Evolutionary conservation across 2,797 vertebrate genomes (phyloP).

Genomic region (Manis crassicaudata): DNA sequence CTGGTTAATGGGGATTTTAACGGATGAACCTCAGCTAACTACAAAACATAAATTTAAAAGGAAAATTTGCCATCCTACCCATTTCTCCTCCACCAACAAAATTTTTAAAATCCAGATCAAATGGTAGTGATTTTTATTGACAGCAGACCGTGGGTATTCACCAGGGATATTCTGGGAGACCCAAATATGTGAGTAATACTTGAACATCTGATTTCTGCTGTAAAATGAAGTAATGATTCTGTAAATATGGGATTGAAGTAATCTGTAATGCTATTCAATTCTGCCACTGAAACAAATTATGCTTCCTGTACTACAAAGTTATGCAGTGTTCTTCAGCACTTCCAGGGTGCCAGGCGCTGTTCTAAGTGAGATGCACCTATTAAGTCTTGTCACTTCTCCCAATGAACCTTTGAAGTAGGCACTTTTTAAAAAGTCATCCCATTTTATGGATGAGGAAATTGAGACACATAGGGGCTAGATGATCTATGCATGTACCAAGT

Average conservation of each 20-base stretch:
- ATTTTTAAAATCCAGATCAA: slow-evolving; percentile 23
- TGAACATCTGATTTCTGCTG: slow-evolving; percentile 10
- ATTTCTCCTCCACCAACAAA: slow-evolving; percentile 12
- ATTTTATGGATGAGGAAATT: slow-evolving; percentile 50
- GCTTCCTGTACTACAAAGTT: slow-evolving; percentile 34
- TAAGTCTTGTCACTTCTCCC: slow-evolving; percentile 30
- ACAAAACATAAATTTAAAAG: slow-evolving; percentile 42
- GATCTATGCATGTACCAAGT: neutral
- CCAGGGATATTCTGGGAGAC: neutral
- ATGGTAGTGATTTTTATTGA: slow-evolving; percentile 35
- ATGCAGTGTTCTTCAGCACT: neutral
- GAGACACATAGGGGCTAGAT: neutral
- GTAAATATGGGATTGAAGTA: neutral
- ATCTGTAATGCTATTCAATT: slow-evolving; percentile 30
- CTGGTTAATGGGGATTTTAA: slow-evolving; percentile 42
- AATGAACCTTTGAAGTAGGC: slow-evolving; percentile 14
- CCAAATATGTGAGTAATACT: slow-evolving; percentile 9
- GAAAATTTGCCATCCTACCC: neutral
- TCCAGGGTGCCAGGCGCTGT: neutral
- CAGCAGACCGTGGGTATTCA: neutral
- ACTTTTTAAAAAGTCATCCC: neutral
- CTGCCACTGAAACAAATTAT: slow-evolving; percentile 39
- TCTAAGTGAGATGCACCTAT: neutral
- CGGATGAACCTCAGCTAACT: neutral
- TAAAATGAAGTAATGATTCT: slow-evolving; percentile 38